Base-by-base conservation (phyloP, 2,113 vertebrate species). In the Glareola pratincola region DNA sequence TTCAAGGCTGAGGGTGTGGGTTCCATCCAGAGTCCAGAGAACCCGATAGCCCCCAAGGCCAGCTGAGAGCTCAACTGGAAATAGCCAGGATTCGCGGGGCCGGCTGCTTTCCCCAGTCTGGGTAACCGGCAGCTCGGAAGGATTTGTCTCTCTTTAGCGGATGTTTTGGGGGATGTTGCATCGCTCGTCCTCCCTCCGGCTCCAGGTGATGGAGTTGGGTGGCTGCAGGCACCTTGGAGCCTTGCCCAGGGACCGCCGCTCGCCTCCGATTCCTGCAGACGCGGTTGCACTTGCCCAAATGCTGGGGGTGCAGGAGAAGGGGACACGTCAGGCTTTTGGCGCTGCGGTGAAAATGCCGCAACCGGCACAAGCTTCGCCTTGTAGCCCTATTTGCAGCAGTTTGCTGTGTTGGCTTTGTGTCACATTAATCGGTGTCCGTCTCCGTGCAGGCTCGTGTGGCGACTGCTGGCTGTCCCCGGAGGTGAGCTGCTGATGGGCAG, bases 1-100 rank as follows among this genome's bases (percentile, higher is more conserved):
- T 30, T 14, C 2, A 7, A 56, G n/a, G 53, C 39, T 37, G 53
- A 34, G 47, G 77, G 17, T 69, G 36, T 54, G 27, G 3, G 10
- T 78, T 82, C 56, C 16, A 3, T 74, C 12, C 4, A 41, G 41
- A 34, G 37, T 22, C 74, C 88, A 11, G n/a, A 48, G 94, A 96
- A 50, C 45, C 87, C 96, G 54, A 32, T 86, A 96, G 94, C 81
- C 63, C 63, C 90, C 59, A 41, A 48, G 82, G 41, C 87, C 78
- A 43, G 87, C 95, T 88, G 96, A 95, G 54, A 89, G 93, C 93
- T 97, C 93, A 9, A 39, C 43, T 96, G 89, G 95, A 81, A 92
- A 26, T 4, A 39, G 84, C 84, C 29, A 92, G 89, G 53, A 30
- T 56, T 88, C 71, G 32, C 10, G 5, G 23, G 80, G 75, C 53